Evolutionary conservation across 2,113 vertebrate genomes (phyloP), one percentile per base, ranked within the genome.

Genomic region (Oncorhynchus tshawytscha): DNA sequence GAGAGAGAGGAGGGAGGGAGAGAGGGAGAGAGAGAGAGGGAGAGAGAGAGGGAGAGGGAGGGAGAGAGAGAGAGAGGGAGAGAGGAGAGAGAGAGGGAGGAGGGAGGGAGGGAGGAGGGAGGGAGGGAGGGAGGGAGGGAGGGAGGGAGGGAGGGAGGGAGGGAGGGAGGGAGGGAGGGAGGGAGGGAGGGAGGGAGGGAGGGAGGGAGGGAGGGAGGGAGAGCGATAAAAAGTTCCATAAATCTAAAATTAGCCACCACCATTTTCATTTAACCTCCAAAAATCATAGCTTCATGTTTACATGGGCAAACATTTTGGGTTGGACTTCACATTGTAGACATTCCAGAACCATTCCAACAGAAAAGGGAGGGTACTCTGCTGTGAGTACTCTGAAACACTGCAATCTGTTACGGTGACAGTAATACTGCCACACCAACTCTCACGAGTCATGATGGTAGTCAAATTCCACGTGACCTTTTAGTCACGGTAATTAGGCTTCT

Each of bases 1-100:
- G 45, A 71, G 72, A 4, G 16, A 62, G 49, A 0, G 25, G 25
- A 25, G 25, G 0, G 25, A 25, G 25, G 0, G 25, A 25, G 25
- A 2, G 25, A 25, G 25, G 2, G 25, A 27, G 25, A 2, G 2
- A 27, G 25, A 1, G 7, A 79, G 81, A 82, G 7, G 78, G 72
- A n/a, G 45, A 71, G 72, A 4, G 16, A 62, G 49, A 0, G 59
- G 77, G 81, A 82, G 7, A 80, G 72, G n/a, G 45, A 71, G 72
- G 68, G 82, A 76, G 79, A 81, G 7, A 80, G 72, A 18, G 25
- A 25, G 25, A 1, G 25, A 25, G 25, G 2, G 25, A 25, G 25
- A 2, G 25, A 25, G 25, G 2, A 25, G 25, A 25, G 25, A 25
- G 25, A 1, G 1, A 25, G 25, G 25, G 25, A 25, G 25, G 25